A percentile compares a stretch with the other conserved stretches of the same genome.
phyloP scores from a whole-genome alignment of 1,140 invertebrate genomes.

The Zaprionus davidi region DNA sequence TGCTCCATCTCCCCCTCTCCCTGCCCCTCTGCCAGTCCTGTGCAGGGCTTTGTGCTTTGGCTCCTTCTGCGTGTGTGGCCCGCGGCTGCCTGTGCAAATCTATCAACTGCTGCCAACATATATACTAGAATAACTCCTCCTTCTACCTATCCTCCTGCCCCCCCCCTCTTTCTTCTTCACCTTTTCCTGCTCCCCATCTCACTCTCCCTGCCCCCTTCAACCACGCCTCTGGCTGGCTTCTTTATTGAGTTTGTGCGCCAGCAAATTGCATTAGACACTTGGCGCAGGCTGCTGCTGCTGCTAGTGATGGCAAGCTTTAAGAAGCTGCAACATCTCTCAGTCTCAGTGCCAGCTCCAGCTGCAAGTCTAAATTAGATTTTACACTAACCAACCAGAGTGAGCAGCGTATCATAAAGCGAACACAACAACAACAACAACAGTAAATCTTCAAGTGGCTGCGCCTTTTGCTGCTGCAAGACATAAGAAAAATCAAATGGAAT shows the following conservation, averaged over 20 bases:
- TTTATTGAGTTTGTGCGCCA: slow-evolving; percentile 76
- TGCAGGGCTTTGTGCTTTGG: slow-evolving; percentile 14
- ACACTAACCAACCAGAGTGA: slow-evolving; percentile 45
- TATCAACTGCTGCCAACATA: slow-evolving; percentile 56
- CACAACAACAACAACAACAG: background rate
- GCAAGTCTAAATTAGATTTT: slow-evolving; percentile 63
- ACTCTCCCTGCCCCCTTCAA: background rate
- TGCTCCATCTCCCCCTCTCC: background rate
- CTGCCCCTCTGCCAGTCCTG: slow-evolving; percentile 5
- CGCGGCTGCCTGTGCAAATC: slow-evolving; percentile 69
- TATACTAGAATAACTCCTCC: slow-evolving; percentile 4
- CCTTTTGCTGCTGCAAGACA: slow-evolving; percentile 19
- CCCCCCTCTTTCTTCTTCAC: background rate
- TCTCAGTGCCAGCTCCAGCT: slow-evolving; percentile 33
- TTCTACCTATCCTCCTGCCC: background rate
- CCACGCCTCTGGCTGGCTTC: slow-evolving; percentile 32
- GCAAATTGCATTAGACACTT: slow-evolving; percentile 81
- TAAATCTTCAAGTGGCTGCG: slow-evolving; percentile 49
- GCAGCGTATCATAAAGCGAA: slow-evolving; percentile 55
- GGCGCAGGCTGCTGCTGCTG: slow-evolving; percentile 15
- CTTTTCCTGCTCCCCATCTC: background rate
- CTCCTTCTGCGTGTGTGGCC: slow-evolving; percentile 72
- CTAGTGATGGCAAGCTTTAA: slow-evolving; percentile 40
- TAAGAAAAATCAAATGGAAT: slow-evolving; percentile 18
- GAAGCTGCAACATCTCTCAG: slow-evolving; percentile 14